Conservation (phyloP, 2,797 vertebrate species). For the Lutra lutra region DNA sequence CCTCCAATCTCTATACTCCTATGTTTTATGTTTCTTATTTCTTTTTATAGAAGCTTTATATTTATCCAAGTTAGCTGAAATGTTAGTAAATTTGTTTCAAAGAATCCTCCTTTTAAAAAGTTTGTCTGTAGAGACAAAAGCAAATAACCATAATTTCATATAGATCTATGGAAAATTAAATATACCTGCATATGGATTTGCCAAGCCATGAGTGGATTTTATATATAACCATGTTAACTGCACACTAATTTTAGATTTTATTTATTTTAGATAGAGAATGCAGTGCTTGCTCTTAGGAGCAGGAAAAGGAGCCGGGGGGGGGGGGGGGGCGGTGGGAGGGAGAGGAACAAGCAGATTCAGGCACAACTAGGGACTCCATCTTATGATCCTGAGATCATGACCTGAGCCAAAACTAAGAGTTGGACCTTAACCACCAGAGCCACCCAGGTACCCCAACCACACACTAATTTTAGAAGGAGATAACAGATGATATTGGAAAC, state of each 20-base stretch:
- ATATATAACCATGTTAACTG: not conserved
- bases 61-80: not conserved
- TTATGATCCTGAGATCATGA: not conserved
- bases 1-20: not conserved
- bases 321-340: not conserved
- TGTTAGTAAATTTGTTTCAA: conserved; percentile 24
- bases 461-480: not conserved
- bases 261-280: not conserved
- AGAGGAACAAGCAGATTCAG: not conserved
- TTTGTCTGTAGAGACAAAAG: not conserved
- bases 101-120: not conserved
- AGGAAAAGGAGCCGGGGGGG: not conserved
- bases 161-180: not conserved
- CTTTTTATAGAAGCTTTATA: not conserved
- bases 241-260: not conserved
- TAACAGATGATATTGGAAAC: not conserved
- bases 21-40: not conserved
- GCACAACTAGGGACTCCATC: not conserved
- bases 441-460: not conserved
- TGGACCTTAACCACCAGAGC: not conserved
- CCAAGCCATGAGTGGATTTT: not conserved
- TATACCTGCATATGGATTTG: not conserved
- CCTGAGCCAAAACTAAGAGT: not conserved
- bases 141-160: not conserved
- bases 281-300: not conserved